Conservation (phyloP, 2,888 invertebrate genomes). For the Volucella inanis region DNA sequence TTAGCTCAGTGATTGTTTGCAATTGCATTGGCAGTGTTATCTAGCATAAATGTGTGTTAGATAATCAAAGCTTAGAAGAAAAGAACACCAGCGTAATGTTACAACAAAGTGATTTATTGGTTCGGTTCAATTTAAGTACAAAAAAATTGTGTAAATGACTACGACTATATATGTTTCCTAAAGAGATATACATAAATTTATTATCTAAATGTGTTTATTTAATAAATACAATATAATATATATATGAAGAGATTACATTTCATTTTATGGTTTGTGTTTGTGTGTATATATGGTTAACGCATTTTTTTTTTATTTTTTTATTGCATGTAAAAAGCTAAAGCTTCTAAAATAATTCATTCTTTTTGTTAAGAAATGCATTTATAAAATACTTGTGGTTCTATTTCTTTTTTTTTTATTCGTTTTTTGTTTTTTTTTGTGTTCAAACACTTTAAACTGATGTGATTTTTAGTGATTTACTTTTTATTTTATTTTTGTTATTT, state of each 20-base stretch:
- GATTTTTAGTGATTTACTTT: neutral
- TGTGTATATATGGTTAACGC: constrained; percentile 31
- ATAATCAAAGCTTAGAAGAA: neutral
- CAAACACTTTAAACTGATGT: constrained; percentile 30
- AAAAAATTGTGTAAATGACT: constrained; percentile 73
- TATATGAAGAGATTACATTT: constrained; percentile 57
- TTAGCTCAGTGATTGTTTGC: no score
- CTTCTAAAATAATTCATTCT: constrained; percentile 66
- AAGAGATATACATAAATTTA: constrained; percentile 58
- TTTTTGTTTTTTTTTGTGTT: neutral
- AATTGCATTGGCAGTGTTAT: neutral
- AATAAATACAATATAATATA: constrained; percentile 65
- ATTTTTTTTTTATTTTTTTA: constrained; percentile 1
- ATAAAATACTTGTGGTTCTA: constrained; percentile 54
- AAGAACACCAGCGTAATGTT: constrained; percentile 14
- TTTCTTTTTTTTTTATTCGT: constrained; percentile 5
- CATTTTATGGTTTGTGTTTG: constrained; percentile 12
- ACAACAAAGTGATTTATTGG: constrained; percentile 67
- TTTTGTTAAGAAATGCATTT: constrained; percentile 51
- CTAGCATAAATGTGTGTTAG: neutral
- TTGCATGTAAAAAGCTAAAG: constrained; percentile 70
- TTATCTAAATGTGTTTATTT: constrained; percentile 46
- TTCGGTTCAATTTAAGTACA: constrained; percentile 71
- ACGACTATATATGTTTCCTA: constrained; percentile 54
- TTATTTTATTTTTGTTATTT: constrained; percentile 14